Percentiles rank a stretch among this genome's conserved stretches.
These are phyloP conservation scores for Pterobdella sp. DNA, from an alignment of 2,888 invertebrate species.

Conservation along the genomic window DNA sequence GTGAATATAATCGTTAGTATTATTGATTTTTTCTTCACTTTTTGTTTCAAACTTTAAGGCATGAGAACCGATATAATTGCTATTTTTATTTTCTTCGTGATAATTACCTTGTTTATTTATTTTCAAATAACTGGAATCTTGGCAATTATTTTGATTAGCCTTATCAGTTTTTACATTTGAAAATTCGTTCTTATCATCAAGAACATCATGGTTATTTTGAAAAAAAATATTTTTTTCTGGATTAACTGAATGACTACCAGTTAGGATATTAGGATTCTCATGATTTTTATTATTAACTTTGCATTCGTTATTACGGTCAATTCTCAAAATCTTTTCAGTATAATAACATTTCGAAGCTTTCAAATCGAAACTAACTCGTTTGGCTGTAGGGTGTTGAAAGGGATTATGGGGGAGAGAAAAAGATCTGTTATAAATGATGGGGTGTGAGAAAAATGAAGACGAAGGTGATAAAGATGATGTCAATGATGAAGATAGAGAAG, in stretches of 20 bases:
- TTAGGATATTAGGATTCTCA: background rate
- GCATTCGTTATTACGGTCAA: no score
- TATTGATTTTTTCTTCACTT: no score
- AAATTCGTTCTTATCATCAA: background rate
- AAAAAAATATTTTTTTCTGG: background rate
- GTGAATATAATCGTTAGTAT: background rate
- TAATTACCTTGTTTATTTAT: background rate
- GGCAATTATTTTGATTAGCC: background rate
- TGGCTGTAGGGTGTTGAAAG: background rate
- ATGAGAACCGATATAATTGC: no score
- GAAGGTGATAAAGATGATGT: background rate
- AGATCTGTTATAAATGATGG: background rate
- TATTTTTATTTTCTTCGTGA: background rate
- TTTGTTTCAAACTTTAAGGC: no score
- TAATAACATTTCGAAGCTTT: background rate
- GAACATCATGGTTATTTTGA: background rate
- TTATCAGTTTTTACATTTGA: background rate
- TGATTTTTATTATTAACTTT: background rate
- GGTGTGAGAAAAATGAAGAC: background rate
- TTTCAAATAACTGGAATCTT: background rate
- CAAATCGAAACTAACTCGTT: slow-evolving; percentile 9
- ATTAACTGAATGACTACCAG: background rate
- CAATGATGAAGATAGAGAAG: background rate
- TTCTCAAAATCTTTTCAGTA: background rate
- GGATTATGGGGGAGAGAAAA: background rate